phyloP scores from a whole-genome alignment of 2,888 invertebrate genomes.

The Nasonia oneida region DNA sequence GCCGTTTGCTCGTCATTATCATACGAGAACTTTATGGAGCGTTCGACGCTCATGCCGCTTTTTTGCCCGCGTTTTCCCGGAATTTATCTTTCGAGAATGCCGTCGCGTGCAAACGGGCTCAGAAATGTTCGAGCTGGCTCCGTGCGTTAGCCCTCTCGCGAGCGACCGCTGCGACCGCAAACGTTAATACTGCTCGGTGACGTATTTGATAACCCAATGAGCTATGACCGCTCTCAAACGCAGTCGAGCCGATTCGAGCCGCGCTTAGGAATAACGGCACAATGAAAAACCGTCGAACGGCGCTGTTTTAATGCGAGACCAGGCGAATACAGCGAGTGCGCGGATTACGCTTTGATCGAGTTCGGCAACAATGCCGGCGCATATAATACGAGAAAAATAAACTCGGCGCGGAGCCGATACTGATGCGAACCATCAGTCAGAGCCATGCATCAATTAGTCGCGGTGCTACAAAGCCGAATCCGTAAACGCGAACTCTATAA shows the following conservation, averaged over 20 bases:
- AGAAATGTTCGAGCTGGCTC: no score
- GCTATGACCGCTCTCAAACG: background rate
- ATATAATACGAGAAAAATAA: background rate
- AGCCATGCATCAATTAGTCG: conserved; percentile 1
- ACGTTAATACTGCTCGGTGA: background rate
- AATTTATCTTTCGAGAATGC: no score
- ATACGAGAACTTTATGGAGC: background rate
- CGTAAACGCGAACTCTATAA: background rate
- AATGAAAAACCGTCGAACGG: no score
- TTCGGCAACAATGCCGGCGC: no score
- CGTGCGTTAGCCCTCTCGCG: background rate
- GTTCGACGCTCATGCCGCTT: background rate
- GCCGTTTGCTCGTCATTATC: background rate
- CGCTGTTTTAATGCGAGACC: background rate
- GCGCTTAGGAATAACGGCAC: background rate
- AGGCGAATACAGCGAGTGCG: no score
- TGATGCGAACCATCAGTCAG: background rate
- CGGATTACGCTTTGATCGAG: background rate
- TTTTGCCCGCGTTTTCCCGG: no score
- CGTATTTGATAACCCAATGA: background rate
- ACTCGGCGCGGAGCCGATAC: background rate
- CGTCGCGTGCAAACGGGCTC: no score
- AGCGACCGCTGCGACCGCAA: background rate
- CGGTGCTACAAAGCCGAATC: background rate
- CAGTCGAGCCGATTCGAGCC: background rate